Percentiles rank a stretch among this genome's conserved stretches.
Evolutionary conservation across 2,797 vertebrate genomes (phyloP).

Genomic region (Petrocephalus sullivani): DNA sequence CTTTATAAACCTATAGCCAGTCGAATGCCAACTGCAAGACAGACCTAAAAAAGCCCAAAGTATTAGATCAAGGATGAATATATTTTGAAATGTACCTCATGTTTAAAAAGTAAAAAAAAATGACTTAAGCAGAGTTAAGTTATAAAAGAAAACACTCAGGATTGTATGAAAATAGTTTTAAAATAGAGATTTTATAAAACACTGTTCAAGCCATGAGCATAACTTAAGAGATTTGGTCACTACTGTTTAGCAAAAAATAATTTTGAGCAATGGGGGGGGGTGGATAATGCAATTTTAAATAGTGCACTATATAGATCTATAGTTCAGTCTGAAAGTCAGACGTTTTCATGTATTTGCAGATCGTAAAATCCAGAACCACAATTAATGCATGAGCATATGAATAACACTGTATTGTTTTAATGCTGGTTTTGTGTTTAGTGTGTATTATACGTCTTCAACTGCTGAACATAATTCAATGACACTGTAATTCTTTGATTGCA

Average conservation of each 20-base stretch:
- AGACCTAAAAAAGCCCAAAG: neutral
- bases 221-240: neutral
- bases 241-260: neutral
- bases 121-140: neutral
- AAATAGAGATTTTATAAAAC: neutral
- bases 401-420: neutral
- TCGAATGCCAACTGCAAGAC: neutral
- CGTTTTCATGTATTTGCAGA: neutral
- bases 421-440: neutral
- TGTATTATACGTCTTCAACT: neutral
- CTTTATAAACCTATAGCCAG: neutral
- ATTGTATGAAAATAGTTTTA: constrained; percentile 5
- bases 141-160: neutral
- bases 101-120: neutral
- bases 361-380: constrained; percentile 9
- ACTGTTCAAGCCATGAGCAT: neutral
- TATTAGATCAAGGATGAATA: neutral
- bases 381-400: neutral
- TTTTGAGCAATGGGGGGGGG: neutral
- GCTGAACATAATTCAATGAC: neutral
- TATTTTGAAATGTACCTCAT: constrained; percentile 4
- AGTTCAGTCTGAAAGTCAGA: neutral
- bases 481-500: neutral
- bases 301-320: neutral
- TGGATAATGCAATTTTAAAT: no score